Conservation (phyloP, 2,113 vertebrate species). For the Cinclus mexicanus region DNA sequence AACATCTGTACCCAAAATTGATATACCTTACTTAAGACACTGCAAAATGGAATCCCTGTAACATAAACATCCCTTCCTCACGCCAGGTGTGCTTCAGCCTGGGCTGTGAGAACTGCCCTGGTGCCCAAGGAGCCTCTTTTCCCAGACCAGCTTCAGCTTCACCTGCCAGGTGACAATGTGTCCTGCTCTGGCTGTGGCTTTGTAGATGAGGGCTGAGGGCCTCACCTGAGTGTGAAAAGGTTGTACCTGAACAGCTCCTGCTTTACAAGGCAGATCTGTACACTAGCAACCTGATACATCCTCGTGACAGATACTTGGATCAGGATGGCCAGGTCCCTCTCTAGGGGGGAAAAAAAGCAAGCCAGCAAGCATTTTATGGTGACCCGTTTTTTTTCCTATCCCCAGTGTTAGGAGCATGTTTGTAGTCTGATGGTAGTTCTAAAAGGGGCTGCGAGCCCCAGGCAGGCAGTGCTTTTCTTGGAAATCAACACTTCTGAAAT, state of each 20-base stretch:
- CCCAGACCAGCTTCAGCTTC: background rate
- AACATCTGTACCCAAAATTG: background rate
- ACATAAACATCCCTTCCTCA: background rate
- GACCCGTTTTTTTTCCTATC: slow-evolving; percentile 22
- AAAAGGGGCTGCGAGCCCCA: background rate
- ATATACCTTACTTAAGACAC: background rate
- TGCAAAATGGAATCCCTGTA: background rate
- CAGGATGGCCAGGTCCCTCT: background rate
- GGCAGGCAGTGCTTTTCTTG: slow-evolving; percentile 49
- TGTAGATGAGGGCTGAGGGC: background rate
- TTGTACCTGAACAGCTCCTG: background rate
- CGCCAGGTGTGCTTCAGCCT: background rate
- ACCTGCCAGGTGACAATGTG: background rate
- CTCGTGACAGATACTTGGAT: background rate
- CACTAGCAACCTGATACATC: background rate
- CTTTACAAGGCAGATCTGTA: background rate
- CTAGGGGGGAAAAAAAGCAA: background rate
- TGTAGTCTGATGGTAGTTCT: background rate
- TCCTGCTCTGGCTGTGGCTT: background rate
- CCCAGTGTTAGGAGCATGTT: background rate
- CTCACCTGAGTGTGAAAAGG: background rate
- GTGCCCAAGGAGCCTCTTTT: background rate
- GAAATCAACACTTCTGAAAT: background rate
- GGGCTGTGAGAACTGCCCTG: background rate
- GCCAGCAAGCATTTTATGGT: background rate